phyloP scores from a whole-genome alignment of 2,113 vertebrate species.

The Rhadina sibilatrix region DNA sequence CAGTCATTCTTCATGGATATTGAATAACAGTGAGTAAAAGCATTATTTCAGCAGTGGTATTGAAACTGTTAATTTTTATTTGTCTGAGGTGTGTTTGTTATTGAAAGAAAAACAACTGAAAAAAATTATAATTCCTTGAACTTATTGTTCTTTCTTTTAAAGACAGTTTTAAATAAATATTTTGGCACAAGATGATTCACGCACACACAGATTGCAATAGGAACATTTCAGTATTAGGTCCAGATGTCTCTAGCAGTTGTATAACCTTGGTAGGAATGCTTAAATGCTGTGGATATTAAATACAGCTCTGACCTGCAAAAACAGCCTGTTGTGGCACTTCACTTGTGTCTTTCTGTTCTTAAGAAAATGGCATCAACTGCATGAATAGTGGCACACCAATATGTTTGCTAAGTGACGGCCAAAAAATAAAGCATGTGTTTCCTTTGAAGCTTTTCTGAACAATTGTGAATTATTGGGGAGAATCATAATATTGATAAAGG shows the following conservation, averaged over 20 bases:
- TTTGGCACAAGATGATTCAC: neutral
- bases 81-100: neutral
- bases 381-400: neutral
- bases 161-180: neutral
- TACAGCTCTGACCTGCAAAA: neutral
- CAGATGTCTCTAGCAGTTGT: slow-evolving; percentile 32
- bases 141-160: slow-evolving; percentile 10
- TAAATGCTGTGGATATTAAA: neutral
- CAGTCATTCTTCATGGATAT: neutral
- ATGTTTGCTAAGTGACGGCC: neutral
- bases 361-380: neutral
- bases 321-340: neutral
- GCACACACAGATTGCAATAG: neutral
- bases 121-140: neutral
- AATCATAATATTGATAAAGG: neutral
- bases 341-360: neutral
- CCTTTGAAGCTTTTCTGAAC: neutral
- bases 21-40: neutral
- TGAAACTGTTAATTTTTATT: neutral
- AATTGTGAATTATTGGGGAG: neutral
- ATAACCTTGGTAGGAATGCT: neutral
- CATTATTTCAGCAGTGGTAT: neutral
- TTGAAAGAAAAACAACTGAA: neutral
- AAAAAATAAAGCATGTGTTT: neutral
- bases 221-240: slow-evolving; percentile 4